Base-by-base conservation (phyloP, 2,113 vertebrate genomes). In the Saccopteryx leptura region DNA sequence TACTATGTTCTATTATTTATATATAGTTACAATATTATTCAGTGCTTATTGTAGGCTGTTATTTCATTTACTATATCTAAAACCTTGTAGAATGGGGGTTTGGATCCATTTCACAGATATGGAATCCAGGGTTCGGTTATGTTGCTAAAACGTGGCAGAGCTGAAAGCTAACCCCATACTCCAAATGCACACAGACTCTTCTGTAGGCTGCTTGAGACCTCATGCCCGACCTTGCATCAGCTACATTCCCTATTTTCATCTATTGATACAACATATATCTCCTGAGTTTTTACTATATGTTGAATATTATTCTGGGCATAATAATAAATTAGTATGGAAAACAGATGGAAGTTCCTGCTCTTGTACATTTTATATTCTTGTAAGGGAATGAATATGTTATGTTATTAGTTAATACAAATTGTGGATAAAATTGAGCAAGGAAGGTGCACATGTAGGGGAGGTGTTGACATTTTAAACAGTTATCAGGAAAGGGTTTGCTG, bases 371-470 rank as follows among this genome's bases (percentile, higher is more conserved):
- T 58, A 19, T 31, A 39, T 71, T 69, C 26, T 84, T 74, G 11
- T 46, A 52, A 65, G 60, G 68, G 46, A 69, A 21, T 76, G 24
- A 68, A 58, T 26, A 33, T 33, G 46, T 1, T 23, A 12, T 28
- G 39, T 19, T 52, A 4, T 4, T 66, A 50, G 21, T 26, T 61
- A 69, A 9, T 52, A 4, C 14, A 61, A 33, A 24, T 39, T 21
- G 2, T 60, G 18, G 78, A 63, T 76, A 61, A 4, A 76, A 50
- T 21, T 10, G 63, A 28, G 13, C 11, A 11, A 19, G 56, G 61
- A 3, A 5, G 0, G 26, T 26, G 28, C 6, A 46, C 9, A 2
- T 17, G 24, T 54, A 19, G 58, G 4, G 4, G 46, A 7, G 23
- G 58, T 21, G 48, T 0, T 60, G 23, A 7, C 1, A 19, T 56